phyloP scores from a whole-genome alignment of 2,888 invertebrate species.

The Lithophane semibrunnea region DNA sequence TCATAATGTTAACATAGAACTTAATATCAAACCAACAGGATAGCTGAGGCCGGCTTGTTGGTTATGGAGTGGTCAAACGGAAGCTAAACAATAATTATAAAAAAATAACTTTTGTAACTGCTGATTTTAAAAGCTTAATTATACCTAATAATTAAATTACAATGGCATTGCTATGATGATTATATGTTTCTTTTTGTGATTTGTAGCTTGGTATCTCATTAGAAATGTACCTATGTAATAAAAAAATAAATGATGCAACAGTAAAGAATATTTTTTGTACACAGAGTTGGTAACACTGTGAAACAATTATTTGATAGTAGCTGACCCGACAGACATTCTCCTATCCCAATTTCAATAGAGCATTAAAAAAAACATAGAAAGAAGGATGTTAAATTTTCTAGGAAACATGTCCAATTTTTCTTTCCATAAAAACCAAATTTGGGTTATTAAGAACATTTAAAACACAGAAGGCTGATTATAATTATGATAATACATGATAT shows the following conservation, averaged over 20 bases:
- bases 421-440: not conserved
- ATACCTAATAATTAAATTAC: not conserved
- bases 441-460: not conserved
- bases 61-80: not conserved
- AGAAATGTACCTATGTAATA: not conserved
- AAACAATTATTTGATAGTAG: not conserved
- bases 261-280: not conserved
- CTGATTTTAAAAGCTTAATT: not conserved
- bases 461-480: not conserved
- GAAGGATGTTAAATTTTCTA: too few species aligned
- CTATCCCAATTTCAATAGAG: not conserved
- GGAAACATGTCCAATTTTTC: not conserved
- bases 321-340: not conserved
- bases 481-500: not conserved
- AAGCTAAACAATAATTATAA: not conserved
- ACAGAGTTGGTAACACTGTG: not conserved
- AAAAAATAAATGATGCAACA: not conserved
- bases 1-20: not conserved
- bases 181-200: not conserved
- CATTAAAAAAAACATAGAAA: not conserved
- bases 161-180: not conserved
- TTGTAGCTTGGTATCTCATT: not conserved
- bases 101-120: not conserved
- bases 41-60: not conserved
- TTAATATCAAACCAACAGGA: not conserved